phyloP scores from a whole-genome alignment of 1,140 invertebrate species.

The Zaprionus davidi region DNA sequence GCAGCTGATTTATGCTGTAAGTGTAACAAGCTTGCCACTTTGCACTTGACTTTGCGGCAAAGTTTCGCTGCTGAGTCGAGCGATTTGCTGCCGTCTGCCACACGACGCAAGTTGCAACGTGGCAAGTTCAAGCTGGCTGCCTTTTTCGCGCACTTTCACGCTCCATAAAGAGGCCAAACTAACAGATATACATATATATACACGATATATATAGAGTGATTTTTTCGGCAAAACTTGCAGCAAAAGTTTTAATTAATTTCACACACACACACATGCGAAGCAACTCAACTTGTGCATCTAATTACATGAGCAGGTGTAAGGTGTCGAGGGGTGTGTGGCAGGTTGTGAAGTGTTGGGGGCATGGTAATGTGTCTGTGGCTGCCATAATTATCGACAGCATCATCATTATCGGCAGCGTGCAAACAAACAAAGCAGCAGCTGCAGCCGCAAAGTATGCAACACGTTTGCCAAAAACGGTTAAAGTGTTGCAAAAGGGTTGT shows the following conservation, averaged over 20 bases:
- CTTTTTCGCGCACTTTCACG: slow-evolving; percentile 39
- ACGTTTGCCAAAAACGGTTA: slow-evolving; percentile 44
- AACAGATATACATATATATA: slow-evolving; percentile 9
- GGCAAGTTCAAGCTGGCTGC: slow-evolving; percentile 39
- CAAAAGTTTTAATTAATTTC: slow-evolving; percentile 81
- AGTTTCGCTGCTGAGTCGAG: slow-evolving; percentile 19
- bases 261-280: slow-evolving; percentile 39
- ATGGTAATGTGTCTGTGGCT: slow-evolving; percentile 74
- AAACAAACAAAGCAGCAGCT: slow-evolving; percentile 50
- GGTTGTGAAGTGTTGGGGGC: neutral
- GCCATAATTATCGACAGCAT: slow-evolving; percentile 67
- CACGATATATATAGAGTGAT: neutral
- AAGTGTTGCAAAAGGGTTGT: neutral
- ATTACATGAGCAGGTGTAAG: slow-evolving; percentile 66
- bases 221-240: slow-evolving; percentile 54
- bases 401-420: slow-evolving; percentile 23
- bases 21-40: slow-evolving; percentile 63
- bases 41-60: slow-evolving; percentile 67
- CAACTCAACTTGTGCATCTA: slow-evolving; percentile 69
- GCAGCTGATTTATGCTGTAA: slow-evolving; percentile 73
- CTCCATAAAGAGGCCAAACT: slow-evolving; percentile 51
- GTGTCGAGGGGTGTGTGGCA: neutral
- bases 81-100: slow-evolving; percentile 33
- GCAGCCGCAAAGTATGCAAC: slow-evolving; percentile 77
- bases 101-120: neutral